Base-by-base conservation (phyloP, 1,140 invertebrate species). In the Plutomurus gul region DNA sequence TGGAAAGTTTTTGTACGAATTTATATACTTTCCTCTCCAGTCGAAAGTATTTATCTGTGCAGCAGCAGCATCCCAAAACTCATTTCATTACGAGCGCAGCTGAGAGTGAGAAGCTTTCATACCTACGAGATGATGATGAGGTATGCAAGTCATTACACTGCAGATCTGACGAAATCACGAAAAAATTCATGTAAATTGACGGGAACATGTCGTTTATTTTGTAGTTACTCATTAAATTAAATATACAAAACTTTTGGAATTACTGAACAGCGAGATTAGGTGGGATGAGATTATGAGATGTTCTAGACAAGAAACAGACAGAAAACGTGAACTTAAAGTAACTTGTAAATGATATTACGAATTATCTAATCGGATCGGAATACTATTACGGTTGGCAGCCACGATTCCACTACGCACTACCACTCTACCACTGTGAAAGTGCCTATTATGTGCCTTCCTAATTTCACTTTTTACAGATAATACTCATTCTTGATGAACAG, bases 221-320 rank as follows among this genome's bases (percentile, higher is more conserved):
- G 56, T 65, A 65, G 25, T 65, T 65, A 65, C 56, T 65, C 56
- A 65, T 65, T 65, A 65, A 65, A 65, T 65, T 33, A 65, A 65
- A 65, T 65, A 65, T 65, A 65, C 56, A 36, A 65, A 65, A 65
- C 25, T 65, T 33, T 30, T 30, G 36, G 56, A 65, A 65, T 33
- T 65, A 65, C n/a, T 65, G 27, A 16, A 27, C 51, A 60, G 27
- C 16, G 25, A 16, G 56, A 65, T 36, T n/a, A 65, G n/a, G 30
- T 36, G 18, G 46, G 46, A 49, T 49, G 30, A 65, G 56, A 65
- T 51, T 16, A 49, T 49, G 30, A 65, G 56, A 65, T 51, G 47
- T n/a, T 60, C 27, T 33, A 60, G 51, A 60, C 56, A 56, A 56
- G 51, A 56, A 13, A 11, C 4, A 27, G 8, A 16, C 22, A 65